A percentile compares a stretch with the other conserved stretches of the same genome.
Conservation (phyloP, 2,888 invertebrate genomes). For the Tolmerus cingulatus region DNA sequence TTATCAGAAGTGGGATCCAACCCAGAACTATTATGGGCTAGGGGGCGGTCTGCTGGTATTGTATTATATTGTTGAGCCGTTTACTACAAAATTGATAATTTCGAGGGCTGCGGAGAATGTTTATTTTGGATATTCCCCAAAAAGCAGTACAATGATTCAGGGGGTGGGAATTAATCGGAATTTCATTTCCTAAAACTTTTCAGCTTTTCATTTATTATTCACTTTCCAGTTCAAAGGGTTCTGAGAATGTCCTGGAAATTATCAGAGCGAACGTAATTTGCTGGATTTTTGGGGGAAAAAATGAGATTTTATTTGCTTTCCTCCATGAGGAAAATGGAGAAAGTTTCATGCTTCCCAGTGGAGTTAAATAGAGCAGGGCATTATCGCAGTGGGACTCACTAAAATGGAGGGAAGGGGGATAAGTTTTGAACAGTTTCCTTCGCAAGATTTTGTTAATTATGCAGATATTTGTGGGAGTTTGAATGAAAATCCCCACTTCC, state of each 20-base stretch:
- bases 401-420: background rate
- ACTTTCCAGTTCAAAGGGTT: background rate
- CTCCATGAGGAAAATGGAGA: background rate
- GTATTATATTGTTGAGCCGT: background rate
- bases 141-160: background rate
- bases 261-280: background rate
- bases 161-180: background rate
- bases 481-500: background rate
- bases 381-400: background rate
- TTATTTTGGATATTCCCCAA: background rate
- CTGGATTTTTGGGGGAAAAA: background rate
- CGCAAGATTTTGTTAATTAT: background rate
- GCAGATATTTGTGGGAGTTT: background rate
- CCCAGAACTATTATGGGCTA: background rate
- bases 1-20: background rate
- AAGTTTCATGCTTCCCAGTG: background rate
- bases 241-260: background rate
- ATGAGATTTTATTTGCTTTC: background rate
- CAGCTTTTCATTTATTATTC: slow-evolving; percentile 14
- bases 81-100: background rate
- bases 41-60: background rate
- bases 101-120: background rate
- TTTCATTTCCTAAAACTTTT: slow-evolving; percentile 12
- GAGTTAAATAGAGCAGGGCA: background rate
- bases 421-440: background rate